Conservation (phyloP, 2,113 vertebrate species). For the Xiphias gladius region DNA sequence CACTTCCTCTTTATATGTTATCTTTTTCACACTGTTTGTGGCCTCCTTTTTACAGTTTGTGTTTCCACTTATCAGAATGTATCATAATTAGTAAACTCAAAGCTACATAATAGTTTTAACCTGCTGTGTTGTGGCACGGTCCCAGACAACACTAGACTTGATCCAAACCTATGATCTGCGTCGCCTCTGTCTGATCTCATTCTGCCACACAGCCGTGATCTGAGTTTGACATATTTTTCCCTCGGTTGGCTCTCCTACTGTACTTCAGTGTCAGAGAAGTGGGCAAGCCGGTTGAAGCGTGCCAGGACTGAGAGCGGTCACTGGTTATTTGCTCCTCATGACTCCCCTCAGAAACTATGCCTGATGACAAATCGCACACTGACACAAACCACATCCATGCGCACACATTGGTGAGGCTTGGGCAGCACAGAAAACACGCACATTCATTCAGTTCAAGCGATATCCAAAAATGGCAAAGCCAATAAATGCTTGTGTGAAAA, state of each 20-base stretch:
- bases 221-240: slow-evolving; percentile 9
- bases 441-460: slow-evolving; percentile 18
- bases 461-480: slow-evolving; percentile 77
- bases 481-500: slow-evolving; percentile 62
- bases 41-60: neutral
- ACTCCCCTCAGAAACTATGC: slow-evolving; percentile 73
- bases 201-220: slow-evolving; percentile 8
- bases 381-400: neutral
- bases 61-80: slow-evolving; percentile 18
- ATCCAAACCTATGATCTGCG: neutral
- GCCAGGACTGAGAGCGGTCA: slow-evolving; percentile 46
- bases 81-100: neutral
- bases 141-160: slow-evolving; percentile 1
- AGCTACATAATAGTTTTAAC: slow-evolving; percentile 22
- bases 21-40: slow-evolving; percentile 4
- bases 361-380: slow-evolving; percentile 50
- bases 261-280: slow-evolving; percentile 39
- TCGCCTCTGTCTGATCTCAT: slow-evolving; percentile 24
- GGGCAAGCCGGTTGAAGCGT: slow-evolving; percentile 24
- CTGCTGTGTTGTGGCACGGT: slow-evolving; percentile 19
- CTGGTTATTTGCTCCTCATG: slow-evolving; percentile 64
- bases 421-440: slow-evolving; percentile 34
- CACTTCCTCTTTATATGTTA: slow-evolving; percentile 43
- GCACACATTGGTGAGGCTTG: neutral
- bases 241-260: slow-evolving; percentile 24